phyloP scores from a whole-genome alignment of 2,113 vertebrate species.

The Osmerus mordax region DNA sequence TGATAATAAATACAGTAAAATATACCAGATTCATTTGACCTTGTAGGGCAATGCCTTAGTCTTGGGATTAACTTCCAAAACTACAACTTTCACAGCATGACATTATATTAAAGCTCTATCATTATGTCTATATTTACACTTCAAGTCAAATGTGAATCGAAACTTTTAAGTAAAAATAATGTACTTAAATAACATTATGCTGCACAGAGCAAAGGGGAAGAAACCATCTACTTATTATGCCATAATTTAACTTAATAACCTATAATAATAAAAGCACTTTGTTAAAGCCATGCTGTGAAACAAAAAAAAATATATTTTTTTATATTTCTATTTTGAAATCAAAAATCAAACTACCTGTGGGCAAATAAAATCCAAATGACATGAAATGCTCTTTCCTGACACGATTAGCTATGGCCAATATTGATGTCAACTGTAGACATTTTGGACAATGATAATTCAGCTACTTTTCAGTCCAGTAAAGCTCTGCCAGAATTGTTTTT shows the following conservation, averaged over 20 bases:
- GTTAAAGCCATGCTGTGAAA: conserved; percentile 11
- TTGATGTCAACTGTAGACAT: not conserved
- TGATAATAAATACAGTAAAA: too few relatives aligned
- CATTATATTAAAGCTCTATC: conserved; percentile 34
- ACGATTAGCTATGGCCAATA: not conserved
- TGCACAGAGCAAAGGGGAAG: not conserved
- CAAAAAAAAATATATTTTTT: not conserved
- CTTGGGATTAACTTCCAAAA: not conserved
- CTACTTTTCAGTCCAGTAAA: too few relatives aligned
- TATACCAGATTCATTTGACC: not conserved
- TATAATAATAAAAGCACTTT: not conserved
- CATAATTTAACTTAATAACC: conserved; percentile 14
- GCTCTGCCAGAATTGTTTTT: not conserved
- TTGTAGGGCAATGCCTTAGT: not conserved
- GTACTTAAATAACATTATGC: conserved; percentile 20
- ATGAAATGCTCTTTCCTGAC: not conserved
- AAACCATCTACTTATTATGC: not conserved
- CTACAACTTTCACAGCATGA: conserved; percentile 43
- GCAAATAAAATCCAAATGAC: not conserved
- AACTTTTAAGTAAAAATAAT: conserved; percentile 1
- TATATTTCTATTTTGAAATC: not conserved
- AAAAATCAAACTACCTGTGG: conserved; percentile 1
- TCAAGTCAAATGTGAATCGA: conserved; percentile 14
- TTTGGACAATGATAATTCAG: not conserved
- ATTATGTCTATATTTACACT: conserved; percentile 15